Conservation (phyloP, 1,140 invertebrate genomes). For the Orussus abietinus region DNA sequence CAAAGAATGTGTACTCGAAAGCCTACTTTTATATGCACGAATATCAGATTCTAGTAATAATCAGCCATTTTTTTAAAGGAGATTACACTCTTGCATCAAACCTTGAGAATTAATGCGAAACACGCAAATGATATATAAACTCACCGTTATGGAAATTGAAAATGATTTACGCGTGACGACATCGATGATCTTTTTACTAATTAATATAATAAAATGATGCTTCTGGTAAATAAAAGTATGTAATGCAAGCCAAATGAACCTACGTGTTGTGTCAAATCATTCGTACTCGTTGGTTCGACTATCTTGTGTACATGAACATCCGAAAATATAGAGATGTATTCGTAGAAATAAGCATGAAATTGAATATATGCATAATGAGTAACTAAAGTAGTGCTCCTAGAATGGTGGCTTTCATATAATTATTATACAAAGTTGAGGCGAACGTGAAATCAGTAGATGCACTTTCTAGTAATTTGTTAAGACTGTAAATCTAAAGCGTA, state of each 20-base stretch:
- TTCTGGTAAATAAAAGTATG: slow-evolving; percentile 45
- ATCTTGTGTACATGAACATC: slow-evolving; percentile 35
- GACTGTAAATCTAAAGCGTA: slow-evolving; percentile 38
- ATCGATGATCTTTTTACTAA: slow-evolving; percentile 47
- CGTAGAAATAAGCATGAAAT: slow-evolving; percentile 43
- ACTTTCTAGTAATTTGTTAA: slow-evolving; percentile 42
- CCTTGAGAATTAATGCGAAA: slow-evolving; percentile 30
- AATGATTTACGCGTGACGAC: slow-evolving; percentile 41
- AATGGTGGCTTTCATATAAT: slow-evolving; percentile 34
- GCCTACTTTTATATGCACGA: no score
- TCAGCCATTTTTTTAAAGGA: no score
- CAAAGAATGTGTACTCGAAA: no score
- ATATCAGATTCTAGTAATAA: no score
- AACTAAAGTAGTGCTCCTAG: slow-evolving; percentile 41
- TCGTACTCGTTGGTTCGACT: slow-evolving; percentile 33
- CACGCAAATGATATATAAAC: slow-evolving; percentile 29
- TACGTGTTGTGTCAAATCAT: slow-evolving; percentile 43
- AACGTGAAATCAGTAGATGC: slow-evolving; percentile 33
- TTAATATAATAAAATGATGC: slow-evolving; percentile 41
- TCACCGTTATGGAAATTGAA: slow-evolving; percentile 33
- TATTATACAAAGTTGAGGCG: slow-evolving; percentile 24
- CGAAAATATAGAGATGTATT: slow-evolving; percentile 33
- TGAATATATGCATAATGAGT: slow-evolving; percentile 40
- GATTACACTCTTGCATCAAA: slow-evolving; percentile 40
- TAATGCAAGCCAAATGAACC: slow-evolving; percentile 42